These are phyloP conservation scores for Drosophila mauritiana DNA, from an alignment of 1,140 invertebrate genomes.

Conservation along the genomic window DNA sequence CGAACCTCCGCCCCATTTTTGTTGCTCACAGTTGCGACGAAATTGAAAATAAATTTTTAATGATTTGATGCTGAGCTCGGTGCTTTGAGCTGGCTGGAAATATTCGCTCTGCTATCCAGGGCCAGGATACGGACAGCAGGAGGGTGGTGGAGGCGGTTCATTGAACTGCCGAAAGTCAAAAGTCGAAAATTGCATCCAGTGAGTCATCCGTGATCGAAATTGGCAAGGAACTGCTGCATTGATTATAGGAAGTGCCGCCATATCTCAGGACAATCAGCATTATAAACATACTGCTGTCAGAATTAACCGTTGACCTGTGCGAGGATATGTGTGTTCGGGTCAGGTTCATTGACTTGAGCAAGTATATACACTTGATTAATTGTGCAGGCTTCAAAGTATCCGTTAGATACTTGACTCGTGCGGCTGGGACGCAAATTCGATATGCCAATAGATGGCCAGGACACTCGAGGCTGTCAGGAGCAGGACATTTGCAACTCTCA, in stretches of 20 bases:
- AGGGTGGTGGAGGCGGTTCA: conserved; percentile 7
- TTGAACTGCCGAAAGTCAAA: conserved; percentile 22
- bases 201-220: conserved; percentile 12
- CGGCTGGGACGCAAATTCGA: conserved; percentile 56
- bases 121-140: conserved; percentile 5
- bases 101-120: conserved; percentile 35
- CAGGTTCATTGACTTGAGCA: background rate
- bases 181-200: background rate
- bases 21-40: conserved; percentile 46
- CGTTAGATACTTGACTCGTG: conserved; percentile 50
- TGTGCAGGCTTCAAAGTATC: conserved; percentile 42
- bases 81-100: conserved; percentile 43
- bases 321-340: too few species aligned
- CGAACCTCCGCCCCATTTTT: background rate
- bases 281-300: too few species aligned
- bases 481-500: conserved; percentile 25
- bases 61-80: conserved; percentile 60
- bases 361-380: conserved; percentile 60
- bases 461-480: conserved; percentile 65
- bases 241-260: conserved; percentile 3
- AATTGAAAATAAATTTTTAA: conserved; percentile 78
- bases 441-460: conserved; percentile 70
- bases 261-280: too few species aligned
- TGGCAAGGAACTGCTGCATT: conserved; percentile 19
- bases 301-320: background rate